These are phyloP conservation scores for Neoaliturus tenellus DNA, from an alignment of 2,888 invertebrate genomes.

Conservation along the genomic window DNA sequence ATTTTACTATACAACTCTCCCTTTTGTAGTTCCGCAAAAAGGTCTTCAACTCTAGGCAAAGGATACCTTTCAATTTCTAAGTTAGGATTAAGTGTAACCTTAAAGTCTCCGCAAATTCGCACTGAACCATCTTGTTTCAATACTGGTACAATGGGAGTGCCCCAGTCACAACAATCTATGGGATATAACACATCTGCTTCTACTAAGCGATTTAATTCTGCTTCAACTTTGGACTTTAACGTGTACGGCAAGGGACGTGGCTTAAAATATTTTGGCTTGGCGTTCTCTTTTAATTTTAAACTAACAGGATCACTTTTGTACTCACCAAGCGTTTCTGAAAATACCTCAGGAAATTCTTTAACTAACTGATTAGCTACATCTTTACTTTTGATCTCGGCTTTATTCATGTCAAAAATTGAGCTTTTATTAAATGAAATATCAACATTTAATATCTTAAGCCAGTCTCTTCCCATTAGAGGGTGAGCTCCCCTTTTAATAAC, in stretches of 20 bases:
- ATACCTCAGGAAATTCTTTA: slow-evolving; percentile 45
- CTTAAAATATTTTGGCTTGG: slow-evolving; percentile 64
- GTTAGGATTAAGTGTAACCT: slow-evolving; percentile 58
- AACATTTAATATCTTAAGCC: neutral
- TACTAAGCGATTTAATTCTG: slow-evolving; percentile 64
- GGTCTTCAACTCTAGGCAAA: slow-evolving; percentile 55
- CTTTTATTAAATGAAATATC: neutral
- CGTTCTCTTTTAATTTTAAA: slow-evolving; percentile 60
- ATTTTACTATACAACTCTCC: slow-evolving; percentile 63
- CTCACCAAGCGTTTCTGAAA: slow-evolving; percentile 57
- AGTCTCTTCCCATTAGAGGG: slow-evolving; percentile 32
- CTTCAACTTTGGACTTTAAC: slow-evolving; percentile 63
- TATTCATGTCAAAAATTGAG: neutral
- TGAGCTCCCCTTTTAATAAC: slow-evolving; percentile 21
- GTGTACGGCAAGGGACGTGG: slow-evolving; percentile 66
- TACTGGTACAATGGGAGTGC: slow-evolving; percentile 70
- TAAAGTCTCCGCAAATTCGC: slow-evolving; percentile 67
- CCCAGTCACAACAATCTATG: slow-evolving; percentile 66
- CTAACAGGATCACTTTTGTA: slow-evolving; percentile 48
- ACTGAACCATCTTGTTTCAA: slow-evolving; percentile 69
- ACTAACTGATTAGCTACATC: neutral
- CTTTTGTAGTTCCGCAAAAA: slow-evolving; percentile 55
- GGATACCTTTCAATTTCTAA: slow-evolving; percentile 58
- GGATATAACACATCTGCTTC: slow-evolving; percentile 61
- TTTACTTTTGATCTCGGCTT: neutral